Evolutionary conservation across 2,113 vertebrate genomes (phyloP), one percentile per base, ranked within the genome.

Genomic region (Crypturellus undulatus): DNA sequence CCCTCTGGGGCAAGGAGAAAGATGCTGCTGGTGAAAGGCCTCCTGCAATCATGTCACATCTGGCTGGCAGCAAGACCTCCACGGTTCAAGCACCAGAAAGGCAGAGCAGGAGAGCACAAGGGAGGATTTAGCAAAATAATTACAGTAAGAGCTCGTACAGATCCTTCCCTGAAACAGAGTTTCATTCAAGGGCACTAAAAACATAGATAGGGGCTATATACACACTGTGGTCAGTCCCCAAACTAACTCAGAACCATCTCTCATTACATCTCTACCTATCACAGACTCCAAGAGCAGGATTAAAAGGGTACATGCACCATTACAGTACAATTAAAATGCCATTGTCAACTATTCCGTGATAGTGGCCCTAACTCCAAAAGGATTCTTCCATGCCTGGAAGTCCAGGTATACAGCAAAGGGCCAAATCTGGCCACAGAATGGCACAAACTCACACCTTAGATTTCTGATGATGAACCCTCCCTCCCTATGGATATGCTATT

Each of bases 281-380:
- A 40, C 24, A 26, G 40, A 6, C n/a, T 90, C 42, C 58, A 58
- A 42, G 47, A 86, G 71, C 58, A 85, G 17, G 89, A 77, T 43
- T 26, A 20, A 17, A 79, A 51, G 21, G 17, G 11, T 18, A 36
- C 1, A 9, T 20, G 79, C 91, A 80, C 34, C 51, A 36, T 10
- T 4, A 68, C 54, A 63, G 62, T 8, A 38, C 7, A 40, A 82
- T 80, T n/a, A 40, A 67, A 83, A 81, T 38, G 38, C 24, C 49
- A 16, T 42, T 47, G 26, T 25, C 73, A 75, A 62, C 22, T 47
- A 32, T 34, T 2, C 26, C 36, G 15, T 22, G 52, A 47, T 1
- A 64, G 21, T 0, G 0, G 28, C 25, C 12, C 13, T 1, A 1
- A 36, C 36, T 88, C 54, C 0, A 0, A 59, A 67, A 62, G 34